Evolutionary conservation across 2,888 invertebrate genomes (phyloP), one percentile per base, ranked within the genome.

Genomic region (Aphodius granarius): DNA sequence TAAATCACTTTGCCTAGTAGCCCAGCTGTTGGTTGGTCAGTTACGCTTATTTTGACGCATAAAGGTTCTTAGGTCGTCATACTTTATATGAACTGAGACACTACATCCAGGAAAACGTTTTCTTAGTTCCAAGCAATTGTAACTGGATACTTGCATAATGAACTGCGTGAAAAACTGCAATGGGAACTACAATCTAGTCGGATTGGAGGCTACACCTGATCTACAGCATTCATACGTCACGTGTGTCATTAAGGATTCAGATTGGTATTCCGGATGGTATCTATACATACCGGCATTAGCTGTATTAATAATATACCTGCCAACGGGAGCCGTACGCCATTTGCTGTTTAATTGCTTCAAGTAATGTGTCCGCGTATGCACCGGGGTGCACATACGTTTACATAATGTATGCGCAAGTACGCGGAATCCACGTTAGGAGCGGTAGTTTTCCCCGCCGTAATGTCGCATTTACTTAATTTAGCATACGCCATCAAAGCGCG

Each of bases 341-440:
- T 66, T 21, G 21, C 21, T 21, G 15, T 63, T 62, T 72, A 72
- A 72, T 72, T 72, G 72, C 72, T 71, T 17, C 63, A 72, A 20
- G 72, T 72, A 72, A 72, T 72, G 72, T 63, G 23, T 72, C 62
- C 63, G 62, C 43, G 43, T 23, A 72, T 72, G 72, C 72, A 72
- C 22, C 23, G 15, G 6, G 15, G 18, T 43, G n/a, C n/a, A 43
- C 43, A 3, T 68, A 68, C 68, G 68, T 13, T 6, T 43, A 18
- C 68, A 68, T 19, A 68, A 68, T 68, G n/a, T 68, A 68, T 22
- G 21, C n/a, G 13, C 18, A 68, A 43, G 43, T 43, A 13, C 43
- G 43, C 43, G 43, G 43, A 43, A 9, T 43, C 43, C 43, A 43
- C 4, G 43, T 43, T 43, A 43, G 43, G 43, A 43, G 43, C 43